Base-by-base conservation (phyloP, 2,888 invertebrate species). In the Eulithis testata region DNA sequence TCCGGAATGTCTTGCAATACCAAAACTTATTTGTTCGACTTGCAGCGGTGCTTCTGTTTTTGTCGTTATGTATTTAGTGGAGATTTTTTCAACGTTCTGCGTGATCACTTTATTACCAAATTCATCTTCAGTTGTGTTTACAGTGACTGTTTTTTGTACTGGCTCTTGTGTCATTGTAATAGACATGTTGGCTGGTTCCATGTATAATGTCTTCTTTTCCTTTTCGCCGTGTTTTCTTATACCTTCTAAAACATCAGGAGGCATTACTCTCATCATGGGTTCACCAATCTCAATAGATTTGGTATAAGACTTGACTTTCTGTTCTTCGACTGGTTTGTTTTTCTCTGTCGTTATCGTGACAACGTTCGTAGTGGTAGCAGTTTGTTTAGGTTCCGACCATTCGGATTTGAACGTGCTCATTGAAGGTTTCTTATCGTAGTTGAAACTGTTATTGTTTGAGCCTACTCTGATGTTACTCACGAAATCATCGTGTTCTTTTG, bases 271-370 rank as follows among this genome's bases (percentile, higher is more conserved):
- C 74, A 86, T 78, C 58, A 77, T 82, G 9, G 89, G 83, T 66
- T 93, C 90, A 11, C 93, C 91, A 47, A 93, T 93, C 75, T 93
- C 93, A 66, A 93, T 93, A 21, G 92, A 92, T 73, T 93, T 93
- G n/a, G 91, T 93, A 66, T 89, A 93, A 6, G 87, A 83, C 75
- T 88, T 90, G 56, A 82, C 80, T 73, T 86, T 86, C 27, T 76
- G 74, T 67, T 86, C 81, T 70, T 88, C 87, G 45, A 82, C 68
- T 4, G 88, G 85, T 60, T 83, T 83, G 66, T 75, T 79, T 72
- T 92, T 92, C 62, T 92, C 89, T 63, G 82, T 86, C 12, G 87
- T 83, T 72, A 94, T 93, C 4, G 93, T 94, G 37, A 94, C 91
- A n/a, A 93, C 80, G 71, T 92, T 93, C 63, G 77, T 85, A 68